Evolutionary conservation across 2,797 vertebrate species (phyloP), one percentile per base, ranked within the genome.

Genomic region (Furcifer pardalis): DNA sequence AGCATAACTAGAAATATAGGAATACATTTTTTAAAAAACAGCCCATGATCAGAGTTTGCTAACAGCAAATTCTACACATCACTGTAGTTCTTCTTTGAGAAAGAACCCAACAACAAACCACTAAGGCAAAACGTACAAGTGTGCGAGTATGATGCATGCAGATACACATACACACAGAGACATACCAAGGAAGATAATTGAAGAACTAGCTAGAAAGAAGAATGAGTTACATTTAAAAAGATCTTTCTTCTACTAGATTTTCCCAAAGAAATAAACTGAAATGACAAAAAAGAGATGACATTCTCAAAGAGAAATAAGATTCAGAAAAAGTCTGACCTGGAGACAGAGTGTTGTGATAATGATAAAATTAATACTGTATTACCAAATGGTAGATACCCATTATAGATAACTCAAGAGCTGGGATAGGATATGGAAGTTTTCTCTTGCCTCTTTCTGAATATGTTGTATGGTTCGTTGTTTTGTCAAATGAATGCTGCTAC

Each of bases 291-390:
- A 68, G 1, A 56, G 23, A 72, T 23, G 59, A 1, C 1, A 65
- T 89, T 71, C 83, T 81, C 69, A 87, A 88, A 68, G 5, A 83
- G 27, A 15, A 89, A 49, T 76, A 91, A 87, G 77, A 69, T 13
- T 72, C 40, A 77, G 32, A 83, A 25, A 27, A 66, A 76, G 40
- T 19, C 88, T 79, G 62, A 88, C 90, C 73, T 73, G 0, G 56
- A 62, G 30, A 32, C 79, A 71, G 40, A 87, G 4, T 19, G 84
- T 1, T 15, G 25, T 37, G 56, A 37, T 85, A 91, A 85, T 37
- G 0, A 72, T 10, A 65, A 46, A 21, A 68, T 77, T 79, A 88
- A 82, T 62, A 84, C n/a, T n/a, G n/a, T n/a, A n/a, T 40, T 68
- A 19, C 8, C 1, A 1, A 86, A 78, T n/a, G 90, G 5, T 5